These are phyloP conservation scores for Acleris cristana DNA, from an alignment of 2,888 invertebrate species.

Conservation along the genomic window DNA sequence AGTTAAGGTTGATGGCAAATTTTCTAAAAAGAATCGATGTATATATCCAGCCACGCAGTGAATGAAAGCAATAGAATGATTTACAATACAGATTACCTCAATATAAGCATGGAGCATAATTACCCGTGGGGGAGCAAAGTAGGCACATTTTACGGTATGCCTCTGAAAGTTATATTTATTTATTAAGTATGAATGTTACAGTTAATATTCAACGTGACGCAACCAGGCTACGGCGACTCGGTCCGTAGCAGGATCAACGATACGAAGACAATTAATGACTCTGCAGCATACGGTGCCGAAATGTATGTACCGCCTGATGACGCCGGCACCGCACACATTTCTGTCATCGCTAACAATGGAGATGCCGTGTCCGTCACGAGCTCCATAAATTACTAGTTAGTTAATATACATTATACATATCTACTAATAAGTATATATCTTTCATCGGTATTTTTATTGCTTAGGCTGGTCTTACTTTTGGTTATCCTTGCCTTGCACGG, in stretches of 20 bases:
- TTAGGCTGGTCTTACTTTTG: no score
- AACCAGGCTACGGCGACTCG: slow-evolving; percentile 82
- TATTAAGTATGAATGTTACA: slow-evolving; percentile 52
- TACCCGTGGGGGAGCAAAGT: no score
- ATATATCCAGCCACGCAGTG: no score
- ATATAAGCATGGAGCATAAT: no score
- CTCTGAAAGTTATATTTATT: neutral
- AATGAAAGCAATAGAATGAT: no score
- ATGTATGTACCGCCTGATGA: slow-evolving; percentile 80
- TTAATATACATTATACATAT: slow-evolving; percentile 24
- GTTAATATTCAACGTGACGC: slow-evolving; percentile 85
- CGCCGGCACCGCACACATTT: slow-evolving; percentile 95
- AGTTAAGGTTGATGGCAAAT: no score
- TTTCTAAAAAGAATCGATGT: no score
- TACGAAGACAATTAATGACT: slow-evolving; percentile 85
- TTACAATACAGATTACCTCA: no score
- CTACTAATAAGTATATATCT: no score
- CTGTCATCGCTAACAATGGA: slow-evolving; percentile 92
- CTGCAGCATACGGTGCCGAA: slow-evolving; percentile 87
- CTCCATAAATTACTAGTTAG: slow-evolving; percentile 92
- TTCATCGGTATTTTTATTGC: no score
- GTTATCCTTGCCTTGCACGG: no score
- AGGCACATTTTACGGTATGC: no score
- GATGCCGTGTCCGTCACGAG: slow-evolving; percentile 97
- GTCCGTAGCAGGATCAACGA: slow-evolving; percentile 87